A percentile compares a stretch with the other conserved stretches of the same genome.
These are phyloP conservation scores for Clarias gariepinus DNA, from an alignment of 2,113 vertebrate genomes.

Conservation along the genomic window DNA sequence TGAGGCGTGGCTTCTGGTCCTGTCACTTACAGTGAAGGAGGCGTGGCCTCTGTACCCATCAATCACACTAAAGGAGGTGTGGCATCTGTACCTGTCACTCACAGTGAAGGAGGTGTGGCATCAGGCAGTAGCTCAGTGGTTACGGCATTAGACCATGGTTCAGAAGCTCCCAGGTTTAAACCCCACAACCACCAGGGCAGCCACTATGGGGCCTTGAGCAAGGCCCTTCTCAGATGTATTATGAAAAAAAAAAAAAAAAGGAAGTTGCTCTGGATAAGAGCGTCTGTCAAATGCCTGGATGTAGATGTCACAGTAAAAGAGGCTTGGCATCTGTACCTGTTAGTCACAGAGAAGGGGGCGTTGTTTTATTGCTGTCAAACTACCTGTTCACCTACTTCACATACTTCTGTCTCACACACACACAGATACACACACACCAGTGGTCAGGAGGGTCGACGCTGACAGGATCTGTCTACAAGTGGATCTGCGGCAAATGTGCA, in stretches of 20 bases:
- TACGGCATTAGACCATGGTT: too few relatives aligned
- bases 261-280: too few relatives aligned
- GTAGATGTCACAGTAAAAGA: neutral
- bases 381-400: neutral
- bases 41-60: neutral
- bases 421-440: constrained; percentile 25
- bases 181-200: too few relatives aligned
- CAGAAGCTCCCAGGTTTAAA: too few relatives aligned
- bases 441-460: constrained; percentile 54
- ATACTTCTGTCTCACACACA: constrained; percentile 17
- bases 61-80: neutral
- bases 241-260: too few relatives aligned
- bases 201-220: too few relatives aligned
- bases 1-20: neutral
- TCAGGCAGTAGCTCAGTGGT: too few relatives aligned
- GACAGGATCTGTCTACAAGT: constrained; percentile 69
- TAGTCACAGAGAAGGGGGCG: neutral
- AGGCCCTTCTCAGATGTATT: too few relatives aligned
- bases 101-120: neutral
- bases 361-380: neutral
- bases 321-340: neutral
- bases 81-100: neutral
- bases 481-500: constrained; percentile 63
- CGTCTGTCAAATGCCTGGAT: too few relatives aligned
- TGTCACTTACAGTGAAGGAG: neutral